Conservation (phyloP, 2,888 invertebrate genomes). For the Synergus gifuensis region DNA sequence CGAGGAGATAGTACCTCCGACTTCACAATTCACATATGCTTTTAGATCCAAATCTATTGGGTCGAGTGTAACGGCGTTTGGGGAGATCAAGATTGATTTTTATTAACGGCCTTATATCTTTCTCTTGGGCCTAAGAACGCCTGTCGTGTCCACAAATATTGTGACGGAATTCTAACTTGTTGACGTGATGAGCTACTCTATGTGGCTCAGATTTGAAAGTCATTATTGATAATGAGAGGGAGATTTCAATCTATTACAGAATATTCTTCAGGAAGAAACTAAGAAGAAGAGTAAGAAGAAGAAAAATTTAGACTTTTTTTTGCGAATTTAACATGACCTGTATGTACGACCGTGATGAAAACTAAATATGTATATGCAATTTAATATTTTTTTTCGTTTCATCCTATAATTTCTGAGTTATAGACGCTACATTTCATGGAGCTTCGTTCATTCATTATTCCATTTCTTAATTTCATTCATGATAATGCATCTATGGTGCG, state of each 20-base stretch:
- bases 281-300: neutral
- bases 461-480: conserved; percentile 37
- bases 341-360: no score
- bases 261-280: neutral
- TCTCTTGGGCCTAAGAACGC: neutral
- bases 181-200: neutral
- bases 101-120: conserved; percentile 26
- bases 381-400: neutral
- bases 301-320: neutral
- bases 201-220: conserved; percentile 28
- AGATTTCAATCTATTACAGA: neutral
- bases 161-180: conserved; percentile 30
- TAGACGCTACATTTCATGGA: neutral
- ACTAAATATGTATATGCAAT: no score
- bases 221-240: conserved; percentile 9
- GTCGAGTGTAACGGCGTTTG: conserved; percentile 6
- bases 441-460: conserved; percentile 27
- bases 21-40: neutral
- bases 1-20: neutral
- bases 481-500: conserved; percentile 21
- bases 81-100: conserved; percentile 31
- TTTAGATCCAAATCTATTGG: conserved; percentile 9
- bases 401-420: neutral
- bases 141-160: conserved; percentile 30
- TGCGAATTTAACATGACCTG: neutral